phyloP scores from a whole-genome alignment of 1,140 invertebrate genomes.

The Acromyrmex echinatior region DNA sequence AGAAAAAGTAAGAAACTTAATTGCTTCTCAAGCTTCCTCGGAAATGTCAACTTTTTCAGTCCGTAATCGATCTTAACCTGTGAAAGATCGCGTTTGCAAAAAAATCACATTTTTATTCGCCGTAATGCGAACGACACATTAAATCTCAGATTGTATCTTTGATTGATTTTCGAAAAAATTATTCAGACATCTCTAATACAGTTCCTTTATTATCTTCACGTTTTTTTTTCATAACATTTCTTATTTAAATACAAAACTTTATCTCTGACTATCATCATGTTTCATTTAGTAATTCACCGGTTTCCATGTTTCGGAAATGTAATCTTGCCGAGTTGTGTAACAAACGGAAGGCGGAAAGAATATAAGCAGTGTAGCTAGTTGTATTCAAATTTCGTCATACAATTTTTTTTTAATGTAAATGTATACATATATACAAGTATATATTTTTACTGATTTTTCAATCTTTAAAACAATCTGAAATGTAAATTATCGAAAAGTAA shows the following conservation, averaged over 20 bases:
- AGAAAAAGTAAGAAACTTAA: slow-evolving; percentile 36
- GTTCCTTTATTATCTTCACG: not conserved
- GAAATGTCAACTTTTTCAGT: slow-evolving; percentile 37
- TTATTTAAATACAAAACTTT: slow-evolving; percentile 37
- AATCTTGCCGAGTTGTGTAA: not conserved
- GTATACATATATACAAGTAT: not conserved
- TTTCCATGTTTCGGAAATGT: slow-evolving; percentile 37
- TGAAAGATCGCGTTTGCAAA: slow-evolving; percentile 22
- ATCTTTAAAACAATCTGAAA: not conserved
- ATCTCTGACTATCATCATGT: not conserved
- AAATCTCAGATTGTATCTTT: slow-evolving; percentile 24
- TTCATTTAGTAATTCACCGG: slow-evolving; percentile 1
- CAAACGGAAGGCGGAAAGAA: not conserved
- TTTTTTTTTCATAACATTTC: not conserved
- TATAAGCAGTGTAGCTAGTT: not conserved
- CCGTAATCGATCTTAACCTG: slow-evolving; percentile 50
- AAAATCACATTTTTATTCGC: slow-evolving; percentile 12
- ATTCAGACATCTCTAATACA: not conserved
- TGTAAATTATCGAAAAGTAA: not conserved
- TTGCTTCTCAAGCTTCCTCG: slow-evolving; percentile 47
- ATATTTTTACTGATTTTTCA: not conserved
- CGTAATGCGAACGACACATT: not conserved
- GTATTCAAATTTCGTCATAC: not conserved
- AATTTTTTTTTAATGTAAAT: not conserved
- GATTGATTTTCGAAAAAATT: slow-evolving; percentile 35